Evolutionary conservation across 92 coral and sea anemone genomes (phyloP).

Genomic region (Paramuricea clavata): DNA sequence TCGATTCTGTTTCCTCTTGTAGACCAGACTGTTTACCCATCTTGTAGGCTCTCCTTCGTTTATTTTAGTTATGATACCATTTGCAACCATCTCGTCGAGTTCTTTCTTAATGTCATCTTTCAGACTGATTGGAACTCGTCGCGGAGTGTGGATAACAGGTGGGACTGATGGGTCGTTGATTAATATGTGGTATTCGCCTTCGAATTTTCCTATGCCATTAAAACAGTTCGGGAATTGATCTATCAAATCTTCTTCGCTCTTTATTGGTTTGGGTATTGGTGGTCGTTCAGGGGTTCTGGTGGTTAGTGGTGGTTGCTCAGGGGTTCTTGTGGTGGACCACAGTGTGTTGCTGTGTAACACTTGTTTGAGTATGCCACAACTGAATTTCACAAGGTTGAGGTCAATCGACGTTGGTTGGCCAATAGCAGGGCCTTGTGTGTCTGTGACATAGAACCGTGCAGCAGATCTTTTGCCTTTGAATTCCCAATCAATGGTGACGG

Average conservation of each 20-base stretch:
- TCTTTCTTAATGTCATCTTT: slow-evolving; percentile 54
- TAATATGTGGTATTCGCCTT: slow-evolving; percentile 73
- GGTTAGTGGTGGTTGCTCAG: not conserved
- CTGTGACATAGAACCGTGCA: slow-evolving; percentile 64
- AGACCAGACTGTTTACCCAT: slow-evolving; percentile 58
- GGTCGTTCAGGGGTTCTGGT: not conserved
- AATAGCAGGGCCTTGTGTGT: slow-evolving; percentile 58
- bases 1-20: slow-evolving; percentile 60
- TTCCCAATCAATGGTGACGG: slow-evolving; percentile 28
- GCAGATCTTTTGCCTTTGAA: slow-evolving; percentile 4
- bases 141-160: slow-evolving; percentile 65
- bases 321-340: not conserved
- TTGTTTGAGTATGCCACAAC: slow-evolving; percentile 6
- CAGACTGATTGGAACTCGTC: slow-evolving; percentile 67
- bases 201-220: slow-evolving; percentile 69
- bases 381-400: slow-evolving; percentile 48
- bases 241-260: slow-evolving; percentile 43
- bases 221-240: slow-evolving; percentile 56
- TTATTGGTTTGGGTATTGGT: slow-evolving; percentile 22
- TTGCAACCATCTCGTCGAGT: slow-evolving; percentile 36
- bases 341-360: not conserved
- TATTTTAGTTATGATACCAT: slow-evolving; percentile 45
- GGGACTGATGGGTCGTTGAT: slow-evolving; percentile 52
- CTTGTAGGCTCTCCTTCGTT: slow-evolving; percentile 63
- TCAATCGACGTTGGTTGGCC: slow-evolving; percentile 59